Evolutionary conservation across 2,888 invertebrate genomes (phyloP), one percentile per base, ranked within the genome.

Genomic region (Quadroppia sp.): DNA sequence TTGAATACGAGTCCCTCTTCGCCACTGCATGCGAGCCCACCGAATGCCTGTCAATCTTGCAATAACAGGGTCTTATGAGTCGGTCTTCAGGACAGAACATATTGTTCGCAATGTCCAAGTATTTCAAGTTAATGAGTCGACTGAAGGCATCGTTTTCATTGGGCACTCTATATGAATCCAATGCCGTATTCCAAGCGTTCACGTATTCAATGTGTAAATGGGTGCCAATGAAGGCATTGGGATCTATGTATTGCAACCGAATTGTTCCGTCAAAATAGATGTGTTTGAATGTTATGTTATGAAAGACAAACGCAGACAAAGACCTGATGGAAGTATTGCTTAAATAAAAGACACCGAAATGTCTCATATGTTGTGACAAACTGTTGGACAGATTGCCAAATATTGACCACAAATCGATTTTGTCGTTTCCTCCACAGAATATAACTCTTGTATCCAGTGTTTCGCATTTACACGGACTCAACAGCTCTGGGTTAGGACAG

Each of bases 131-230:
- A 15, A 32, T 64, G 1, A 64, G 64, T 64, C 36, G 17, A 36
- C 64, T 64, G 64, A 64, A 64, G 36, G 64, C 64, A 36, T 64
- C 64, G 64, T 64, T 64, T 64, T 64, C 64, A 64, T 64, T 64
- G 32, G 64, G 32, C 15, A 64, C 36, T 20, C 17, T 32, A 64
- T 64, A 64, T 17, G 32, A 30, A 30, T 64, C 36, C 64, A 64
- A 64, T 36, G 32, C 7, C 3, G 64, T 64, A 64, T 64, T 64
- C 64, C 64, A 64, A n/a, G 64, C 64, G 64, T 36, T 64, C 64
- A 64, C 64, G 36, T 64, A 64, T 64, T 64, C 64, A 32, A 64
- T 64, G 17, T 64, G 64, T 20, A 36, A 64, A 36, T 64, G n/a
- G 20, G 64, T 64, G 32, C 64, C 64, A 3, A 64, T 36, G n/a